These are phyloP conservation scores for Trinectes maculatus DNA, from an alignment of 2,113 vertebrate genomes.

Conservation along the genomic window DNA sequence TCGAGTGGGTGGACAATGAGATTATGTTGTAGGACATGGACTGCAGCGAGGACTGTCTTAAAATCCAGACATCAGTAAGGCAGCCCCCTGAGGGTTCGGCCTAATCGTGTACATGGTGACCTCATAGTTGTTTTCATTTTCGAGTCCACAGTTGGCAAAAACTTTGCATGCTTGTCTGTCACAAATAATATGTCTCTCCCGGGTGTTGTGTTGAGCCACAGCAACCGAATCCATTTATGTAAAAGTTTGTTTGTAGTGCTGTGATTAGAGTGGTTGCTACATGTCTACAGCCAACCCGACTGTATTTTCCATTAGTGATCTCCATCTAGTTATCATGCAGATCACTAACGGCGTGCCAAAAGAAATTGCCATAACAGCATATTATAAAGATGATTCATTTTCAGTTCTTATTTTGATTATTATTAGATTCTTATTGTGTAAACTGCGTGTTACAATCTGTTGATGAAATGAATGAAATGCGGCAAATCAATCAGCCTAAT, in stretches of 20 bases:
- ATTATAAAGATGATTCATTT: too few species aligned
- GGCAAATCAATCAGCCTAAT: neutral
- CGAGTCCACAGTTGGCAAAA: conserved; percentile 52
- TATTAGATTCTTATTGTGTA: too few species aligned
- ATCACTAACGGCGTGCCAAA: too few species aligned
- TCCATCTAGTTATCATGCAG: conserved; percentile 23
- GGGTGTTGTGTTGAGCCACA: conserved; percentile 7
- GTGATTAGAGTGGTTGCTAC: conserved; percentile 53
- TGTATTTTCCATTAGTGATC: conserved; percentile 50
- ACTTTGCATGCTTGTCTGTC: conserved; percentile 47
- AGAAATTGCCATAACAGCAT: too few species aligned
- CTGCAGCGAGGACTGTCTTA: neutral
- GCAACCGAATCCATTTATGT: conserved; percentile 31
- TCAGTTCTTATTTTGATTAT: too few species aligned
- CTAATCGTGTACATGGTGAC: conserved; percentile 55
- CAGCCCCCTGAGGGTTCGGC: conserved; percentile 28
- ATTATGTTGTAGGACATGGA: conserved; percentile 14
- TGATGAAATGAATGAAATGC: too few species aligned
- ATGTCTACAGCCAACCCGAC: conserved; percentile 20
- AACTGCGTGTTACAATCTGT: too few species aligned
- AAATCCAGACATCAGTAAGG: conserved; percentile 18
- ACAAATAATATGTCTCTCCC: conserved; percentile 39
- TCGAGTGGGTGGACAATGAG: conserved; percentile 37
- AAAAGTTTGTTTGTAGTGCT: conserved; percentile 51
- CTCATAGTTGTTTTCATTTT: conserved; percentile 66